These are phyloP conservation scores for Prolemur simus DNA, from an alignment of 2,113 vertebrate species.

Conservation along the genomic window DNA sequence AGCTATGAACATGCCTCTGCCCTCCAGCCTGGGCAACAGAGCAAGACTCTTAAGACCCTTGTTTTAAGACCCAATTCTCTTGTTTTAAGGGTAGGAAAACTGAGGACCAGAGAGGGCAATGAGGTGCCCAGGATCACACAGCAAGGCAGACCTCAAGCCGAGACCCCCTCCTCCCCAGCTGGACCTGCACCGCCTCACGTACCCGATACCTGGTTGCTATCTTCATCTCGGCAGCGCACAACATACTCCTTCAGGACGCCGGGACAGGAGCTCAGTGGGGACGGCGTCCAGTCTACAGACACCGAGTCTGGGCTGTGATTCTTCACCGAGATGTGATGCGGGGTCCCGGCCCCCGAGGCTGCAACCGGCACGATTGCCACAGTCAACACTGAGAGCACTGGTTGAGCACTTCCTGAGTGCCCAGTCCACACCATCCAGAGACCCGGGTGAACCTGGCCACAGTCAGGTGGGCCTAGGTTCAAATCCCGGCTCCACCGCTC, in stretches of 20 bases:
- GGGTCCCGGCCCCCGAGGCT: conserved; percentile 52
- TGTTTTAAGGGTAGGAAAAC: neutral
- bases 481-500: neutral
- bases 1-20: neutral
- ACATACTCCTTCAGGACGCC: conserved; percentile 70
- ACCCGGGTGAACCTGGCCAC: neutral
- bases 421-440: accelerated
- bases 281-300: conserved; percentile 61
- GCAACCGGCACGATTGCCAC: accelerated
- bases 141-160: neutral
- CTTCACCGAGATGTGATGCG: neutral
- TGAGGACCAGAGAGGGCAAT: neutral
- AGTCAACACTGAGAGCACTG: accelerated
- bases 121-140: neutral
- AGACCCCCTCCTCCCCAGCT: too few relatives aligned
- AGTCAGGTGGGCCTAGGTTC: neutral
- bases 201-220: conserved; percentile 53
- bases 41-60: neutral
- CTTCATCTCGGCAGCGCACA: neutral
- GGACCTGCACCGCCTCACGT: neutral
- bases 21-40: neutral
- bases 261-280: conserved; percentile 67
- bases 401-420: neutral
- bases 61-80: neutral
- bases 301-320: accelerated